Base-by-base conservation (phyloP, 2,113 vertebrate genomes). In the Empidonax traillii region DNA sequence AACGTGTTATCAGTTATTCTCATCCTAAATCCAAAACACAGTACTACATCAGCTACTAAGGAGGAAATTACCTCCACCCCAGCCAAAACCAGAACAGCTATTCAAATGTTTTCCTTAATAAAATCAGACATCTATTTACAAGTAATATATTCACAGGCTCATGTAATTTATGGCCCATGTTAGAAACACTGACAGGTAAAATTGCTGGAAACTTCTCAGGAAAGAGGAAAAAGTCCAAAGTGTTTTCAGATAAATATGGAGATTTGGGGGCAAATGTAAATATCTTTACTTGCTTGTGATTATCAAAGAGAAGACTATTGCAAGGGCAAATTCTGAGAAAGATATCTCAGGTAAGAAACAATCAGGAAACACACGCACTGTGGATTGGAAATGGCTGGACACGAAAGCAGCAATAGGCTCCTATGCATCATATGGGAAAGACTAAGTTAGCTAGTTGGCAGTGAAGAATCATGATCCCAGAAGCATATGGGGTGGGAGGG, bases 401-500 rank as follows among this genome's bases (percentile, higher is more conserved):
- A 16, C 2, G 22, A 24, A 51, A 77, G 33, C 53, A 77, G 49
- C 39, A 65, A 37, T 7, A 49, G 23, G 19, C 22, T 77, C 55
- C 69, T 56, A 18, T 49, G 51, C 23, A 35, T 10, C 31, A 24
- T 19, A 65, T 9, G 25, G 55, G 30, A 91, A 33, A 74, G 28
- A 86, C 62, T 30, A 14, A 27, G 18, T 61, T 25, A 82, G 85
- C 14, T 24, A 62, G 31, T 12, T 35, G n/a, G 25, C 35, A 83
- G 13, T 23, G 44, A 75, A 67, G 39, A 86, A 37, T 49, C 18
- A 51, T 4, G 33, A 47, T 37, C n/a, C 20, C 62, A 89, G 21
- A 61, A 73, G 44, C 0, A n/a, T 7, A 2, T 8, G 10, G 3
- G 10, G 19, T 4, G 3, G 3, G 3, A 4, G 6, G 7, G 2